Evolutionary conservation across 2,888 invertebrate species (phyloP).

Genomic region (Sinopyrophorus schimmeli): DNA sequence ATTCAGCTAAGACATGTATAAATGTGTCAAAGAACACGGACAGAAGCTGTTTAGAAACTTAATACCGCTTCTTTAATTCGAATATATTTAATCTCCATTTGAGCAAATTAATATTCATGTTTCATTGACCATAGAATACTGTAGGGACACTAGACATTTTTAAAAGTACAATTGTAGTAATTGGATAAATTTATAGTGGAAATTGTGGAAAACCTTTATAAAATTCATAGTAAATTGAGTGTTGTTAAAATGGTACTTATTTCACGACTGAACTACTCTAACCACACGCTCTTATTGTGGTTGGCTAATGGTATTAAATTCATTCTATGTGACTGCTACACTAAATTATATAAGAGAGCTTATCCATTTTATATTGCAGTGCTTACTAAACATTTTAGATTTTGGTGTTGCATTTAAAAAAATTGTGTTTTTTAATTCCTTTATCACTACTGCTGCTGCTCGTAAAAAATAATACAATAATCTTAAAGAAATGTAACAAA

Average conservation of each 20-base stretch:
- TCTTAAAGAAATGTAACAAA: too few species aligned
- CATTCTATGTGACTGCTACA: conserved; percentile 29
- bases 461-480: too few species aligned
- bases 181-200: too few species aligned
- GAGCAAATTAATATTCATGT: too few species aligned
- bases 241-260: conserved; percentile 27
- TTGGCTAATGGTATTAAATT: conserved; percentile 33
- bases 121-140: too few species aligned
- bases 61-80: not conserved
- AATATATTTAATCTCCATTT: not conserved
- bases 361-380: conserved; percentile 24
- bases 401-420: too few species aligned
- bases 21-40: conserved; percentile 14
- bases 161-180: too few species aligned
- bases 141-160: too few species aligned
- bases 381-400: conserved; percentile 14
- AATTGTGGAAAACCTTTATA: not conserved
- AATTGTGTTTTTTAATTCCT: too few species aligned
- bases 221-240: conserved; percentile 20
- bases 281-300: conserved; percentile 26
- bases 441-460: too few species aligned
- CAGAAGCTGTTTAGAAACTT: not conserved
- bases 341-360: conserved; percentile 31
- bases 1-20: conserved; percentile 15
- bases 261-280: conserved; percentile 27